Base-by-base conservation (phyloP, 64 coral and sea anemone species). In the Montipora cactus region DNA sequence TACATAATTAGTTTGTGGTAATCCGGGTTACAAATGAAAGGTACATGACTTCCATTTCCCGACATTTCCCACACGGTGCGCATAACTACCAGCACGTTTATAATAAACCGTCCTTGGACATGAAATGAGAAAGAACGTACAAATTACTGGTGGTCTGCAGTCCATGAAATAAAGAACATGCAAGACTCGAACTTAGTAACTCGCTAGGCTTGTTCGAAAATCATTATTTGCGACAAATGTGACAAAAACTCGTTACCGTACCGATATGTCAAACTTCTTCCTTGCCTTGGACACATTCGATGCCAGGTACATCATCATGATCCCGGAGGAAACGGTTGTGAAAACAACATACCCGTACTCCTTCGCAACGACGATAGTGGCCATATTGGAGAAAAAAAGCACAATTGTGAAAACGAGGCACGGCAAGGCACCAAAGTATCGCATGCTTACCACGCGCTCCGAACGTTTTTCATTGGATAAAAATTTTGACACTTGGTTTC, bases 321-420 rank as follows among this genome's bases (percentile, higher is more conserved):
- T 91, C 44, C 88, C 94, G 20, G 93, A 95, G 0, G 97, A 95
- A 95, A 98, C 81, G 5, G 91, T 92, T 52, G 97, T 98, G 18
- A 98, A 64, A 58, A 98, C 84, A 44, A 98, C 97, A 94, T 95
- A 98, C 1, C 97, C 97, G 76, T 94, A 98, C 51, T 98, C 97
- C 12, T 79, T 93, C 2, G 89, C 69, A 11, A 98, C 1, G 51
- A 49, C 47, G 0, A 98, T 1, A 1, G 97, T 77, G 49, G 91
- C 91, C 97, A 98, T 98, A 51, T 94, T 98, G 81, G 2, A 62
- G 2, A 62, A 19, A 62, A 19, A 45, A 7, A 9, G 21, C 9
- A 5, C 19, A 12, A 0, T 15, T 7, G 20, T 45, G 9, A 87
- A 20, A 82, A 83, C 49, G 55, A 81, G 92, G 92, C 67, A 37